A percentile compares a stretch with the other conserved stretches of the same genome.
Conservation (phyloP, 2,797 vertebrate genomes). For the Taenioides sp. region DNA sequence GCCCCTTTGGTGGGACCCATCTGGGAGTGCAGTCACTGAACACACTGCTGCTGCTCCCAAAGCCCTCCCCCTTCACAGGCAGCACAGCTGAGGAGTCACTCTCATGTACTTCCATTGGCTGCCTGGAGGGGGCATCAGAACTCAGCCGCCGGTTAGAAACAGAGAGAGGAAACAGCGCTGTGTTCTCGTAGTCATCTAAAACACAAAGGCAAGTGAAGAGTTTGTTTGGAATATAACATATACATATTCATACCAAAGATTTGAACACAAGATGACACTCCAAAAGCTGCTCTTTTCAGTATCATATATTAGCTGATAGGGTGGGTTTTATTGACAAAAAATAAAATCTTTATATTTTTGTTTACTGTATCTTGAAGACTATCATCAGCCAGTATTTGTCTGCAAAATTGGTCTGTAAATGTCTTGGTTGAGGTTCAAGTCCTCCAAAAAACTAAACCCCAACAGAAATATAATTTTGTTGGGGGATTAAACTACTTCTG, state of each 20-base stretch:
- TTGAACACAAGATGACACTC: not conserved
- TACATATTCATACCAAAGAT: not conserved
- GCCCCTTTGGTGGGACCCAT: conserved; percentile 63
- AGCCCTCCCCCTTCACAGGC: conserved; percentile 44
- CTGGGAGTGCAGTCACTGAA: conserved; percentile 48
- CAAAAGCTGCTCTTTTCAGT: no score
- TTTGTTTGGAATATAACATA: no score
- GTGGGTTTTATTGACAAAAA: no score
- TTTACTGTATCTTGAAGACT: no score
- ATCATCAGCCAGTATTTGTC: no score
- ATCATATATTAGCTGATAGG: no score
- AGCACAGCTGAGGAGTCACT: conserved; percentile 45
- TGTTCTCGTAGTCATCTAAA: conserved; percentile 58
- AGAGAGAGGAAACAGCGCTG: conserved; percentile 31
- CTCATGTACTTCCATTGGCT: conserved; percentile 58
- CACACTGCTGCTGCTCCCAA: conserved; percentile 58
- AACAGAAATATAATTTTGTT: no score
- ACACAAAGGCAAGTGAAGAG: not conserved
- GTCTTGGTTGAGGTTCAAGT: no score
- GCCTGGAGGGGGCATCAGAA: conserved; percentile 56
- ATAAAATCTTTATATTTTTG: no score
- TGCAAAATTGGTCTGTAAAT: no score
- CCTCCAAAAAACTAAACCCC: no score
- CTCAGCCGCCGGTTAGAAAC: conserved; percentile 44
- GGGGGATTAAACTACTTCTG: no score